These are phyloP conservation scores for Holothuria leucospilota DNA, from an alignment of 53 echinoderm and acorn worm species.

Conservation along the genomic window DNA sequence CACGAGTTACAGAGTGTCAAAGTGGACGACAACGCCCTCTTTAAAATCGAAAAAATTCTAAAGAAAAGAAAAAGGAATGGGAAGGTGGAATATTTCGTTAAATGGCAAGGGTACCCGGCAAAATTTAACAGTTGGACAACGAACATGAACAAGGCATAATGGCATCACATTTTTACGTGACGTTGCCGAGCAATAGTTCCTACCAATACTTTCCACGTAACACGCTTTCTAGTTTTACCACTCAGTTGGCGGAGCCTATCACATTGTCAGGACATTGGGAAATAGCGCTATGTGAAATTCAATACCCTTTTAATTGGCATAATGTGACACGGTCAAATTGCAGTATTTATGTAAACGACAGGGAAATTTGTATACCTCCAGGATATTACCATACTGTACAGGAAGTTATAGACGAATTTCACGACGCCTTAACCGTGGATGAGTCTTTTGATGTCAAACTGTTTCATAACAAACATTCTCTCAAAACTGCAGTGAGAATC, in stretches of 20 bases:
- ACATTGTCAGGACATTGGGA: slow-evolving; percentile 32
- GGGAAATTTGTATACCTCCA: slow-evolving; percentile 2
- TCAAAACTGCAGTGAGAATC: background rate
- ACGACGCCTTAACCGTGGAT: slow-evolving; percentile 11
- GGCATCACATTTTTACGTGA: slow-evolving; percentile 73
- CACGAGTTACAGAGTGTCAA: slow-evolving; percentile 11
- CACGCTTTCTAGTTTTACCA: slow-evolving; percentile 49
- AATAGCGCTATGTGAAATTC: slow-evolving; percentile 52
- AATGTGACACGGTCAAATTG: background rate
- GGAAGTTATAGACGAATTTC: background rate
- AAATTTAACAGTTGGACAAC: slow-evolving; percentile 43
- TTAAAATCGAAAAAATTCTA: slow-evolving; percentile 43
- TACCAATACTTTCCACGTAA: slow-evolving; percentile 60
- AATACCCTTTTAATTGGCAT: slow-evolving; percentile 47
- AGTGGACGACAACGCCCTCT: background rate
- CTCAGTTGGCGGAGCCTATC: slow-evolving; percentile 49
- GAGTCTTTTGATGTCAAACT: too few species aligned
- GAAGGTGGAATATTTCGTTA: slow-evolving; percentile 5
- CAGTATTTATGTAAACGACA: background rate
- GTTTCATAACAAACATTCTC: too few species aligned
- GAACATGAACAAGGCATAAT: slow-evolving; percentile 10
- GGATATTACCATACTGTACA: background rate
- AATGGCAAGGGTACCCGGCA: slow-evolving; percentile 36
- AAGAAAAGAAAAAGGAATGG: slow-evolving; percentile 25
- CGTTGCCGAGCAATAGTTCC: slow-evolving; percentile 77